A percentile compares a stretch with the other conserved stretches of the same genome.
Evolutionary conservation across 2,113 vertebrate genomes (phyloP).

Genomic region (Furnarius figulus): DNA sequence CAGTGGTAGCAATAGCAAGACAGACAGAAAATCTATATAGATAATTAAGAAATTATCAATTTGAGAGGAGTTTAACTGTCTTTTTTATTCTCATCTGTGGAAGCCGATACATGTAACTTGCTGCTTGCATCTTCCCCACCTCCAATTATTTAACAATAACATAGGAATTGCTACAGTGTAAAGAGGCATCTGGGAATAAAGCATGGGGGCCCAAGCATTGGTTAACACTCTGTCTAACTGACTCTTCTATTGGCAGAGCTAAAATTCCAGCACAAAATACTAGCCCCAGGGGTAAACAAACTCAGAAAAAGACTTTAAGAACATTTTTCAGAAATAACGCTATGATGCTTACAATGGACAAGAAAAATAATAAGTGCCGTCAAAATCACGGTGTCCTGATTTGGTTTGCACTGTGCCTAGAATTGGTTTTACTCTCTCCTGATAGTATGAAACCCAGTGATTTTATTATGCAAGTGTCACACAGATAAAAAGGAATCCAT

Average conservation of each 20-base stretch:
- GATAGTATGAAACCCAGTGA: conserved; percentile 5
- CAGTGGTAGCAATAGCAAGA: conserved; percentile 33
- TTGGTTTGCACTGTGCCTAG: conserved; percentile 14
- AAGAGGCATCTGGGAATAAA: conserved; percentile 37
- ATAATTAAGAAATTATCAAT: conserved; percentile 69
- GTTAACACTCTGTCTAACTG: conserved; percentile 29
- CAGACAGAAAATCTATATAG: conserved; percentile 63
- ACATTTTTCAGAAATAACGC: conserved; percentile 44
- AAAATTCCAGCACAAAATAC: conserved; percentile 54
- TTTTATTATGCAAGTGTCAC: not conserved
- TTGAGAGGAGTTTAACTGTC: conserved; percentile 35
- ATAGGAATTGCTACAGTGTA: not conserved
- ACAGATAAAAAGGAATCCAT: conserved; percentile 13
- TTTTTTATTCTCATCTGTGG: not conserved
- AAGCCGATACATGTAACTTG: not conserved
- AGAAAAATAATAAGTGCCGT: conserved; percentile 29
- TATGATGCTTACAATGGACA: conserved; percentile 11
- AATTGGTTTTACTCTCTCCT: conserved; percentile 5
- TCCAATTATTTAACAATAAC: conserved; percentile 28
- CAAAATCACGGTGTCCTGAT: conserved; percentile 4
- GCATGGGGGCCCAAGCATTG: not conserved
- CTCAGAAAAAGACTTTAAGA: conserved; percentile 43
- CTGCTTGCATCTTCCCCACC: not conserved
- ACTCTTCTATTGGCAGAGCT: conserved; percentile 40
- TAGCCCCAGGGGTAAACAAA: conserved; percentile 62